Evolutionary conservation across 2,113 vertebrate genomes (phyloP).

Genomic region (Boulengeromyrus knoepffleri): DNA sequence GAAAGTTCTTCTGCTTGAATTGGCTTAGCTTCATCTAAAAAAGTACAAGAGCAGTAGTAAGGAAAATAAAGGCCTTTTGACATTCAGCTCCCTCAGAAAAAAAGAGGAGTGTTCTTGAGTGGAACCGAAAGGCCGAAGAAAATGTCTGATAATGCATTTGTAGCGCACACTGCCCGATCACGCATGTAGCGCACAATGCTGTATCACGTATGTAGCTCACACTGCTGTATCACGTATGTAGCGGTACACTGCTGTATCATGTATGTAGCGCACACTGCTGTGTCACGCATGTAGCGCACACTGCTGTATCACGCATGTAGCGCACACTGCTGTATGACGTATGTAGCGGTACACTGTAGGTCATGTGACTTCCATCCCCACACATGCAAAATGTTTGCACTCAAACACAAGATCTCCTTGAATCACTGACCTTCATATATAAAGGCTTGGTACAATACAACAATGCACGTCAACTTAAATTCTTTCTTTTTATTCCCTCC

Average conservation of each 20-base stretch:
- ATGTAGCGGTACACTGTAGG: neutral
- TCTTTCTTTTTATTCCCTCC: neutral
- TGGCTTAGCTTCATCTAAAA: constrained; percentile 40
- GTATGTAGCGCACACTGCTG: no score
- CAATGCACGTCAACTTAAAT: neutral
- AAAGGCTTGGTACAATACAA: neutral
- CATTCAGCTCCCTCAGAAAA: constrained; percentile 22
- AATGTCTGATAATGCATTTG: neutral
- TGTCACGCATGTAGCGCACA: no score
- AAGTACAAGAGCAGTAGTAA: constrained; percentile 32
- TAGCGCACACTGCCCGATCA: no score
- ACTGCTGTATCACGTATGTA: neutral
- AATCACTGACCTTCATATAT: neutral
- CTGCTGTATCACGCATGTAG: no score
- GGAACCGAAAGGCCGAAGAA: neutral
- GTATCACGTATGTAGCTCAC: neutral
- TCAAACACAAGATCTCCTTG: neutral
- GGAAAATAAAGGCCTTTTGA: constrained; percentile 31
- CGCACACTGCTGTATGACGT: neutral
- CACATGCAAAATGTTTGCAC: neutral
- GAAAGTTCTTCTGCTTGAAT: constrained; percentile 29
- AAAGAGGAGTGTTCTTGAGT: constrained; percentile 29
- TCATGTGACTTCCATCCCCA: neutral
- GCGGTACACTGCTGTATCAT: neutral
- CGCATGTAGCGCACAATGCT: no score